Conservation (phyloP, 1,140 invertebrate species). For the Andricus grossulariae region DNA sequence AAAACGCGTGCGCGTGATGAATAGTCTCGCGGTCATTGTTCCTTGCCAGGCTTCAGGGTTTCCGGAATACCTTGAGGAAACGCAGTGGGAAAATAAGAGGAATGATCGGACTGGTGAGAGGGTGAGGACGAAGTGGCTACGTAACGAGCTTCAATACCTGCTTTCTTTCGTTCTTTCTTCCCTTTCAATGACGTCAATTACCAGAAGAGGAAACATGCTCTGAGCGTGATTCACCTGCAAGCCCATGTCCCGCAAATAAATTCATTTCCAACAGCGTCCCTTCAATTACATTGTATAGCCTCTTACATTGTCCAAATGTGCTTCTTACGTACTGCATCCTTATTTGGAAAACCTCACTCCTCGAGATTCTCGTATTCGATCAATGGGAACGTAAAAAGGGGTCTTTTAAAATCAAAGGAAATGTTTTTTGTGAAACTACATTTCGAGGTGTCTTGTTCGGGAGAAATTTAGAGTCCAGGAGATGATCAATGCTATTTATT, state of each 20-base stretch:
- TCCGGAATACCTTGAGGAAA: conserved; percentile 29
- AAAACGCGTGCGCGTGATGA: conserved; percentile 30
- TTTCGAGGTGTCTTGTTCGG: too few relatives aligned
- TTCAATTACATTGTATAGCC: too few relatives aligned
- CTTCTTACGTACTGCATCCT: too few relatives aligned
- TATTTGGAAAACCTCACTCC: too few relatives aligned
- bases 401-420: too few relatives aligned
- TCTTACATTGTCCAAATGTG: too few relatives aligned
- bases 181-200: conserved; percentile 28
- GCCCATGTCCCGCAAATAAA: conserved; percentile 8
- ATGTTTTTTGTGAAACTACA: too few relatives aligned
- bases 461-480: too few relatives aligned
- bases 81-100: conserved; percentile 27
- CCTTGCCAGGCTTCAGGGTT: conserved; percentile 8
- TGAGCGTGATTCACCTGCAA: conserved; percentile 25
- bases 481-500: too few relatives aligned
- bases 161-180: conserved; percentile 27
- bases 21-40: conserved; percentile 28
- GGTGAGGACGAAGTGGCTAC: conserved; percentile 22
- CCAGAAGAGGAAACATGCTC: conserved; percentile 29
- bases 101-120: background rate
- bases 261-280: too few relatives aligned
- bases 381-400: too few relatives aligned
- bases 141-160: conserved; percentile 15
- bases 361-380: too few relatives aligned